Evolutionary conservation across 2,113 vertebrate genomes (phyloP).

Genomic region (Platysteira castanea): DNA sequence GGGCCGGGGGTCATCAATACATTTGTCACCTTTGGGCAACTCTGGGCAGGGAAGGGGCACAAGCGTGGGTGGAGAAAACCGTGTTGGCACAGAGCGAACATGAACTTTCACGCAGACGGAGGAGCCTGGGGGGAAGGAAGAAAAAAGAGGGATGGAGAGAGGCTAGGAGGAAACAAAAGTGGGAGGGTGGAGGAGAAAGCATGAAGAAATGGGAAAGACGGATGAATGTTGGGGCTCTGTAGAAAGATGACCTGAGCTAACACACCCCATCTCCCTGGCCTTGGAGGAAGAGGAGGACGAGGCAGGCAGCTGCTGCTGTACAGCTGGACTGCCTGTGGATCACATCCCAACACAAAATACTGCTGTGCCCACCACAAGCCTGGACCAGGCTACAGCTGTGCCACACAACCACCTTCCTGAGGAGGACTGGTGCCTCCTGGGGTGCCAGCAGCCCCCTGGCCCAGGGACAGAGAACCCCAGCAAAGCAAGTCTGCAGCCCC

Average conservation of each 20-base stretch:
- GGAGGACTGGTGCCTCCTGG: neutral
- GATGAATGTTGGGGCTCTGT: neutral
- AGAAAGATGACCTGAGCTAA: neutral
- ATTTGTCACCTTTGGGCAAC: conserved; percentile 38
- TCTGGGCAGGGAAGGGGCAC: conserved; percentile 5
- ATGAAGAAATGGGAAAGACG: neutral
- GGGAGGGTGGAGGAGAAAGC: conserved; percentile 13
- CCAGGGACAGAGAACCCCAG: neutral
- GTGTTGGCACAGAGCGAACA: conserved; percentile 85
- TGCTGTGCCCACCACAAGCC: neutral
- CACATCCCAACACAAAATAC: neutral
- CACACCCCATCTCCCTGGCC: neutral
- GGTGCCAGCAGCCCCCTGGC: neutral
- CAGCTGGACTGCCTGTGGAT: neutral
- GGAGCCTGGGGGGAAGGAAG: conserved; percentile 17
- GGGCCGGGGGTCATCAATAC: neutral
- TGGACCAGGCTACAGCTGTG: neutral
- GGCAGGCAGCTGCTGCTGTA: neutral
- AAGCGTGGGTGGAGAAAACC: conserved; percentile 63
- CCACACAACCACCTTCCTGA: neutral
- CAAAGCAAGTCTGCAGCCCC: neutral
- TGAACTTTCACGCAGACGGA: conserved; percentile 74
- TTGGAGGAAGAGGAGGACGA: neutral
- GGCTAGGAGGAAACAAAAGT: neutral
- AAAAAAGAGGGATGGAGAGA: conserved; percentile 47